Conservation (phyloP, 2,797 vertebrate genomes). For the Epinephelus coioides region DNA sequence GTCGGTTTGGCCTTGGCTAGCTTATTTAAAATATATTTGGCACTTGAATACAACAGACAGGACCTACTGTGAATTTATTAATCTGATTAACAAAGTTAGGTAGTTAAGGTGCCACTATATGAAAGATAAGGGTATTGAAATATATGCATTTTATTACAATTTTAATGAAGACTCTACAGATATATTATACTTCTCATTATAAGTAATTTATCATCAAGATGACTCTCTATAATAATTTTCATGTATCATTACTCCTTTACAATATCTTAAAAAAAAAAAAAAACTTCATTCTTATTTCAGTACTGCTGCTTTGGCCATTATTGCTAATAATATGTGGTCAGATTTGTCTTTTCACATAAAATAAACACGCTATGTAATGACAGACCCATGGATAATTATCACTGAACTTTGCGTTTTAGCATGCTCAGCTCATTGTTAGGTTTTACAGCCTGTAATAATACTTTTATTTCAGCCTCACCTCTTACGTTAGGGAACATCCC, state of each 20-base stretch:
- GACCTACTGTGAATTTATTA: conserved; percentile 8
- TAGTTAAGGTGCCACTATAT: conserved; percentile 6
- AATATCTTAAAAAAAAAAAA: too few relatives aligned
- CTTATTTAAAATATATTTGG: conserved; percentile 26
- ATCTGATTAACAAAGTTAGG: conserved; percentile 15
- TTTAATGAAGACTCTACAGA: conserved; percentile 1
- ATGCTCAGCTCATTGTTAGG: background rate
- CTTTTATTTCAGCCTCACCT: background rate
- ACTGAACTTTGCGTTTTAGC: background rate
- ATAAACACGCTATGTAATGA: background rate
- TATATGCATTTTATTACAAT: conserved; percentile 2
- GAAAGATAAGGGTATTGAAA: background rate
- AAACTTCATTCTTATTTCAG: background rate
- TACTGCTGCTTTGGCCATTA: background rate
- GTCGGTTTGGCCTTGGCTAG: conserved; percentile 14
- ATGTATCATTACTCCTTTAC: background rate
- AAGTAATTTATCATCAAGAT: background rate
- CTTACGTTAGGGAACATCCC: too few relatives aligned
- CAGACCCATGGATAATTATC: background rate
- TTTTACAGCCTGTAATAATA: too few relatives aligned
- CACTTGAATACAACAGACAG: conserved; percentile 1
- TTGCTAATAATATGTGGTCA: background rate
- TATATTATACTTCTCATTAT: background rate
- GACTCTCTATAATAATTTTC: background rate
- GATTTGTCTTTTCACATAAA: background rate